These are phyloP conservation scores for Shinisaurus crocodilurus DNA, from an alignment of 2,113 vertebrate species.

Conservation along the genomic window DNA sequence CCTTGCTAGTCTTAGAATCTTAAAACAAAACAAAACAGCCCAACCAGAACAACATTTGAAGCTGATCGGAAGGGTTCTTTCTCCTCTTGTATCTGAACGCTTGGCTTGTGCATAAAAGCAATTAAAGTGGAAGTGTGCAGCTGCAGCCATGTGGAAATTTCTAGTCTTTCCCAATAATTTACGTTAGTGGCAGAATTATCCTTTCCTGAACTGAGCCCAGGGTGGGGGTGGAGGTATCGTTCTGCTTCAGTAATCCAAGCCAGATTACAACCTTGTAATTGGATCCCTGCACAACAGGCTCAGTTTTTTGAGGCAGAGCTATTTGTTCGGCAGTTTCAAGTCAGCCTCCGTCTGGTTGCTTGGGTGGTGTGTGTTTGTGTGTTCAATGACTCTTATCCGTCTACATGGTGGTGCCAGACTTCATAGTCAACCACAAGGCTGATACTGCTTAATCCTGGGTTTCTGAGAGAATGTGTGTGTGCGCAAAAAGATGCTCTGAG, in stretches of 20 bases:
- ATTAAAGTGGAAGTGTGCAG: neutral
- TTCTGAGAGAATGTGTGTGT: neutral
- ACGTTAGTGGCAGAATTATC: neutral
- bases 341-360: too few relatives aligned
- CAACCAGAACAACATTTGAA: neutral
- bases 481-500: neutral
- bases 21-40: too few relatives aligned
- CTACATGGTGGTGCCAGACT: neutral
- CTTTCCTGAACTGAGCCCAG: neutral
- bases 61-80: too few relatives aligned
- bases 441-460: neutral
- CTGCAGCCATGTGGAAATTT: neutral
- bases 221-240: fast-evolving
- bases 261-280: slow-evolving; percentile 17
- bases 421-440: neutral
- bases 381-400: neutral
- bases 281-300: neutral
- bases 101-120: neutral
- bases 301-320: neutral
- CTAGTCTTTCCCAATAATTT: fast-evolving
- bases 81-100: neutral
- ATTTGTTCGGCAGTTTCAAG: neutral
- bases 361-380: neutral
- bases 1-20: too few relatives aligned
- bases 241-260: neutral